phyloP scores from a whole-genome alignment of 2,113 vertebrate genomes.

The Myxocyprinus asiaticus region DNA sequence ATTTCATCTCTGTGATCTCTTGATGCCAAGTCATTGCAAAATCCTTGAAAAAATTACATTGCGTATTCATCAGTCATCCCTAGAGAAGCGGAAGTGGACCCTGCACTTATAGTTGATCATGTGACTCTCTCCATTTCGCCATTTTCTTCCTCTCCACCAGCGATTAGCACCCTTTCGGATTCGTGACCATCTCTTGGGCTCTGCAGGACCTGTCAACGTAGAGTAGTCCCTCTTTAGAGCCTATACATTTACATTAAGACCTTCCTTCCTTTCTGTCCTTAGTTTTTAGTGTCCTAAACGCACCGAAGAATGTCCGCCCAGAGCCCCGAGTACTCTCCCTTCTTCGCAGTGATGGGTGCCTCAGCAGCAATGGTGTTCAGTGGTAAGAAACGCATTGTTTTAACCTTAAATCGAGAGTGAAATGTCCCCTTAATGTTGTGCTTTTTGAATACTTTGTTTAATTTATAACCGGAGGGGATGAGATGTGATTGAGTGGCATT shows the following conservation, averaged over 20 bases:
- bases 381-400: conserved; percentile 73
- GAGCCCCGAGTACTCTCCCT: conserved; percentile 87
- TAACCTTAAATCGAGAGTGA: not conserved
- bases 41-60: conserved; percentile 32
- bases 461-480: not conserved
- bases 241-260: not conserved
- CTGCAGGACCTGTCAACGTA: conserved; percentile 12
- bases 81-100: conserved; percentile 52
- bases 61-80: conserved; percentile 44
- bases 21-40: not conserved
- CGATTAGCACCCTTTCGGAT: conserved; percentile 31
- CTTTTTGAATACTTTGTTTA: not conserved
- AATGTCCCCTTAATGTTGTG: not conserved
- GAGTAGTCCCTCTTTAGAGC: not conserved
- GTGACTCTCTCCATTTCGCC: conserved; percentile 79
- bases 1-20: not conserved
- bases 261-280: conserved; percentile 39
- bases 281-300: conserved; percentile 53
- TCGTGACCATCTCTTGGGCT: conserved; percentile 23
- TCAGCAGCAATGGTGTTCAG: conserved; percentile 95
- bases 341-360: conserved; percentile 96
- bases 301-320: conserved; percentile 70
- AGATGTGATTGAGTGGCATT: no score
- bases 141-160: conserved; percentile 77
- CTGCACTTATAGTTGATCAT: conserved; percentile 63